These are phyloP conservation scores for Galeopterus variegatus DNA, from an alignment of 2,113 vertebrate genomes.

Conservation along the genomic window DNA sequence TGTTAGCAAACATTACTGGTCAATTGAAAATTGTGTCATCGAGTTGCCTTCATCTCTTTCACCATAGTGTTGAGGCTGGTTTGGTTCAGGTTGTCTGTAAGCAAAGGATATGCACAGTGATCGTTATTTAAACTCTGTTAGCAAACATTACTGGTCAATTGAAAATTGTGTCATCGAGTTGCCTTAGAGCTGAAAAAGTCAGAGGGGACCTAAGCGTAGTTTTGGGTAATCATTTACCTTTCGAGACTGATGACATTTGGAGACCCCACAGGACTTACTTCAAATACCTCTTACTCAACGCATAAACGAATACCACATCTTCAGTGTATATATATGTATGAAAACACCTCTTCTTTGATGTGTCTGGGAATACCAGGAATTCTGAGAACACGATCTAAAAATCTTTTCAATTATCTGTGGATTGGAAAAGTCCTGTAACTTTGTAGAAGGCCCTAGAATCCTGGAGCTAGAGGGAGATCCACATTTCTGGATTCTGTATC, in stretches of 20 bases:
- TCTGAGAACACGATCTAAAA: slow-evolving; percentile 5
- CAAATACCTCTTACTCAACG: neutral
- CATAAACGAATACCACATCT: neutral
- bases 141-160: neutral
- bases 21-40: neutral
- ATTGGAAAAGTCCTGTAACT: neutral
- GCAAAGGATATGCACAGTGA: neutral
- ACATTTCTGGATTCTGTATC: neutral
- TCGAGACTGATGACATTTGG: neutral
- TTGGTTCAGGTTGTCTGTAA: neutral
- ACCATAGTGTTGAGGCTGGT: neutral
- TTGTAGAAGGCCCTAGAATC: neutral
- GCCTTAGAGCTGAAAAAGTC: slow-evolving; percentile 7
- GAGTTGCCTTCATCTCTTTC: neutral
- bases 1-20: slow-evolving; percentile 4
- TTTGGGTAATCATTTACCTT: neutral
- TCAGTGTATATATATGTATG: neutral
- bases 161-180: slow-evolving; percentile 14
- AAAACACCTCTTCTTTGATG: neutral
- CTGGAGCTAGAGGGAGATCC: neutral
- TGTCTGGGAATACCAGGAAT: neutral
- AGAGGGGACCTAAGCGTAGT: slow-evolving; percentile 16
- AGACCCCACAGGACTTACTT: neutral
- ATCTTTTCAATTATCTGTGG: neutral
- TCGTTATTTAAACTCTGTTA: neutral